Base-by-base conservation (phyloP, 2,888 invertebrate species). In the Gymnocheta viridis region DNA sequence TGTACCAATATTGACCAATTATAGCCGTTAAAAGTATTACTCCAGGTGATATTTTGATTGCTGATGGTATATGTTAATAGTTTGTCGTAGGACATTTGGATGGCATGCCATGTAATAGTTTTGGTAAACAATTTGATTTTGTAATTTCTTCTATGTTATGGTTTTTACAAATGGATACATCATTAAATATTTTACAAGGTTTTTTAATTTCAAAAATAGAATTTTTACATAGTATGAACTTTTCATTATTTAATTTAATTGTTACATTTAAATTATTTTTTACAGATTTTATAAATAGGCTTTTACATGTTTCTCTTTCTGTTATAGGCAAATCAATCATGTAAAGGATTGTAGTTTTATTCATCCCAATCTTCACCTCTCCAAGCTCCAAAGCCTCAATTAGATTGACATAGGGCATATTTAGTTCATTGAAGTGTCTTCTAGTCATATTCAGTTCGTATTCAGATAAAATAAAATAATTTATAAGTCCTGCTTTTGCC, bases 341-440 rank as follows among this genome's bases (percentile, higher is more conserved):
- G n/a, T 86, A 85, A 14, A 86, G 54, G 9, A 86, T 58, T 29
- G 67, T 67, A 4, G 32, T 66, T 44, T 35, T 49, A 62, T 85
- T 86, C 51, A 67, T n/a, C 78, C 64, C 6, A 2, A 86, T 80
- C 72, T 86, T 85, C 22, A 86, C 72, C 17, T 84, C 69, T 2
- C 74, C 70, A 47, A 86, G 86, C 54, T 86, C 87, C 19, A 86
- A 32, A 19, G 86, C 86, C 60, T 86, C 86, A 38, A 84, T 80
- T 4, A 85, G 22, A 27, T 86, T 85, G 22, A 77, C 54, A 14
- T 82, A 85, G 5, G 80, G 78, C 24, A 86, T 64, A 67, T 86
- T 82, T 60, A 77, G 60, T 70, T 82, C 35, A 54, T 85, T 56
- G 27, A 86, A 49, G 27, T 73, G 77, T 27, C 76, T 29, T 44